A percentile compares a stretch with the other conserved stretches of the same genome.
Conservation (phyloP, 2,797 vertebrate genomes). For the Acrossocheilus fasciatus region DNA sequence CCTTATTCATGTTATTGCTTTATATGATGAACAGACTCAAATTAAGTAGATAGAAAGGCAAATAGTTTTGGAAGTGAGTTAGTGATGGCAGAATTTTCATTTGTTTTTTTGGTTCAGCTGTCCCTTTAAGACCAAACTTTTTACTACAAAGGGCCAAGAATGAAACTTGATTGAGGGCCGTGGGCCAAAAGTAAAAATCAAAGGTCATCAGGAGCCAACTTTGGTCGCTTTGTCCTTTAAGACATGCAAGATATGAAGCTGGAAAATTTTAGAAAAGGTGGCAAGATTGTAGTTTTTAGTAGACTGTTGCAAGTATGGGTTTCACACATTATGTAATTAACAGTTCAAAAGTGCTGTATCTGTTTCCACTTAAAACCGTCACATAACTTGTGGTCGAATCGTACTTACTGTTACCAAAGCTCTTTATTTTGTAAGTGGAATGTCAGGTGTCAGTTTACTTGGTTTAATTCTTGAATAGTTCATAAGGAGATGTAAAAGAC, state of each 20-base stretch:
- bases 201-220: background rate
- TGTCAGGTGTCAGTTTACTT: conserved; percentile 20
- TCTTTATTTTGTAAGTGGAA: conserved; percentile 17
- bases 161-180: background rate
- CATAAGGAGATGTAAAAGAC: background rate
- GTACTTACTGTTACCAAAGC: conserved; percentile 18
- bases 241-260: background rate
- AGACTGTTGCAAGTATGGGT: background rate
- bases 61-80: background rate
- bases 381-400: background rate
- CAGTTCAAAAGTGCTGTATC: background rate
- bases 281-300: background rate
- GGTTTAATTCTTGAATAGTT: background rate
- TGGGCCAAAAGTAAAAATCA: conserved; percentile 1
- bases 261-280: background rate
- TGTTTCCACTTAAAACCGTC: conserved; percentile 1
- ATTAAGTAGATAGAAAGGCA: background rate
- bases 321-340: conserved; percentile 22
- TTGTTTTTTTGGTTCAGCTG: background rate
- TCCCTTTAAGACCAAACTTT: background rate
- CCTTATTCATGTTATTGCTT: background rate
- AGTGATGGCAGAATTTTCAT: background rate
- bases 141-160: background rate
- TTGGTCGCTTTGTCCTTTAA: background rate
- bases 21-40: background rate